Evolutionary conservation across 30 jellyfish, hydroid and myxozoan genomes (phyloP).

Genomic region (Pseudorhiza aurosa): DNA sequence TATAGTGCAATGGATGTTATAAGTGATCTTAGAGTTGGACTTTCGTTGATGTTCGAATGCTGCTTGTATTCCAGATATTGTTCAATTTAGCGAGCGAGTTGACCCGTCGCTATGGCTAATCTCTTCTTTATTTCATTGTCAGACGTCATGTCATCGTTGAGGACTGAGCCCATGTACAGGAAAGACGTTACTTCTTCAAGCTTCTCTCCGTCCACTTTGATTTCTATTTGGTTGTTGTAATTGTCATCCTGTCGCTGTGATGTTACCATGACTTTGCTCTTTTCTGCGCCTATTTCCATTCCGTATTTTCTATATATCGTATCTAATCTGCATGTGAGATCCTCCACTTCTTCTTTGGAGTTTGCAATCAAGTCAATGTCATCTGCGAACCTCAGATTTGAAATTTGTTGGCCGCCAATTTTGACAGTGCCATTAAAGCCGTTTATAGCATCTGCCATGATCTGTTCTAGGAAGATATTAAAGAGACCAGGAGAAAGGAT

Average conservation of each 20-base stretch:
- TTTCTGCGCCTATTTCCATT: slow-evolving; percentile 53
- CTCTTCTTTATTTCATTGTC: slow-evolving; percentile 3
- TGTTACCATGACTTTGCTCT: slow-evolving; percentile 8
- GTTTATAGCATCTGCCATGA: slow-evolving; percentile 48
- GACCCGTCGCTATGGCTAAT: slow-evolving; percentile 46
- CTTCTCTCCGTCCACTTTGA: slow-evolving; percentile 14
- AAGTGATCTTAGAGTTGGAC: slow-evolving; percentile 5
- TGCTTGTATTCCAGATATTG: slow-evolving; percentile 33
- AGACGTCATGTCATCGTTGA: slow-evolving; percentile 16
- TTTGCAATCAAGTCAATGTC: slow-evolving; percentile 49
- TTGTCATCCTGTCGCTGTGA: slow-evolving; percentile 4
- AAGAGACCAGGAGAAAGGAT: slow-evolving; percentile 48
- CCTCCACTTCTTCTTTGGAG: slow-evolving; percentile 31
- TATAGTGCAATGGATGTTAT: slow-evolving; percentile 27
- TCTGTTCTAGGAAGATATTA: slow-evolving; percentile 54
- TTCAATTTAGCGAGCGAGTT: slow-evolving; percentile 35
- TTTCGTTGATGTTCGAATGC: slow-evolving; percentile 9
- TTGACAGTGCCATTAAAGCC: slow-evolving; percentile 25
- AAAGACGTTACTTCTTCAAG: slow-evolving; percentile 13
- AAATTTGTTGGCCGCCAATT: slow-evolving; percentile 22
- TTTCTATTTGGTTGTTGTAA: not conserved
- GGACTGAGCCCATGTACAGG: not conserved
- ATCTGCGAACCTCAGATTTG: slow-evolving; percentile 50
- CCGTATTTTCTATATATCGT: slow-evolving; percentile 31
- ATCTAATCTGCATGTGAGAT: slow-evolving; percentile 32